Evolutionary conservation across 2,888 invertebrate genomes (phyloP), one percentile per base, ranked within the genome.

Genomic region (Oscheius myriophilus): DNA sequence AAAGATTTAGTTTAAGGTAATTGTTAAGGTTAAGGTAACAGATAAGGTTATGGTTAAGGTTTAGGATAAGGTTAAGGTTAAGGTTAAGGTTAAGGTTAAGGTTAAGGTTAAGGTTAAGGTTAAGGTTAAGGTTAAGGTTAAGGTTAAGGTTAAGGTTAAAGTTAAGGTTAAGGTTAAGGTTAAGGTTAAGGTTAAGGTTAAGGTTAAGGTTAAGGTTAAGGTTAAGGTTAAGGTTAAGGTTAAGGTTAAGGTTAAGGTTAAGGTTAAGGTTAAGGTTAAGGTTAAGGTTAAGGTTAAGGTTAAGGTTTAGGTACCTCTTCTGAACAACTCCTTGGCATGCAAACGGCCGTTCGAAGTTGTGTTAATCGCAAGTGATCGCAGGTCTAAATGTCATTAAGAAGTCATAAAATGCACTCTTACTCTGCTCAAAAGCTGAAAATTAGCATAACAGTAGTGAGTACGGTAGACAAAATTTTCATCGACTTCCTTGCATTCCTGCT

Each of bases 391-490:
- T 33, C 3, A 6, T 9, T 33, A 33, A 9, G 9, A 33, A 33
- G n/a, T n/a, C n/a, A 33, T 6, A 33, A 33, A 6, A 33, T 33
- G 3, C 9, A 9, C 4, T 9, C 33, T 33, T 33, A 33, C 33
- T 33, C 9, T 33, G 33, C 33, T 33, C 33, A 33, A 39, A 25
- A 69, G 43, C 4, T 54, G 55, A 4, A 62, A 26, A 2, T 66
- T 57, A 12, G 69, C n/a, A 23, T 67, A 72, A 55, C 72, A 69
- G 42, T 72, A 72, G 41, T 59, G 58, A 2, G 72, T 72, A 14
- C 21, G 16, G 42, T 69, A 72, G 18, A 62, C 67, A 21, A 61
- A 61, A 18, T 67, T 69, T 12, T 67, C 64, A n/a, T 64, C 67
- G 51, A 69, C 72, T 49, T 53, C 42, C 18, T 61, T 16, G 26